A percentile compares a stretch with the other conserved stretches of the same genome.
phyloP scores from a whole-genome alignment of 2,113 vertebrate genomes.

The Columbina picui region DNA sequence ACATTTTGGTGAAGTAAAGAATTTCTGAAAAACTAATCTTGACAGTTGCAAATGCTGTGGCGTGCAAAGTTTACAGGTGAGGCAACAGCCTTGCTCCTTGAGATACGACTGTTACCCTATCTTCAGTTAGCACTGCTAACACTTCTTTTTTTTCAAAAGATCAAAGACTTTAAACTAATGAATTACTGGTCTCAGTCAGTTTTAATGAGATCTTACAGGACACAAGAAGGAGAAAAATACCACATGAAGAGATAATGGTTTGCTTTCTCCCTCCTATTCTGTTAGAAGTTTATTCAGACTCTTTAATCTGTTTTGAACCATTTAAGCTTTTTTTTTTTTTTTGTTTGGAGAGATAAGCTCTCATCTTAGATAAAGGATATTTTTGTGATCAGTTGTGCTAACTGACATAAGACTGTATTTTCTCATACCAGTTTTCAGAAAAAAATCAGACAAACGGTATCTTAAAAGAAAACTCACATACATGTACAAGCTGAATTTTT shows the following conservation, averaged over 20 bases:
- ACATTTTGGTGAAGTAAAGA: background rate
- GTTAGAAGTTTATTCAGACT: background rate
- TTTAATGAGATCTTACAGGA: background rate
- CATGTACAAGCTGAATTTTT: background rate
- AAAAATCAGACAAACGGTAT: background rate
- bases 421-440: background rate
- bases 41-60: background rate
- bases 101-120: background rate
- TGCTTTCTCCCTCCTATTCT: background rate
- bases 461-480: background rate
- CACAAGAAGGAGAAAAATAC: background rate
- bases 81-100: background rate
- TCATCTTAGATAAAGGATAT: background rate
- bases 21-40: background rate
- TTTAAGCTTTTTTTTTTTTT: background rate
- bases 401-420: background rate
- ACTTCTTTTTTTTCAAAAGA: background rate
- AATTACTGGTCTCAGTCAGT: background rate
- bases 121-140: background rate
- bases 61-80: background rate
- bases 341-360: accelerated
- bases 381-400: background rate
- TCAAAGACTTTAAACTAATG: background rate
- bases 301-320: background rate
- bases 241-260: background rate